phyloP scores from a whole-genome alignment of 2,113 vertebrate species.

The Rhodinocichla rosea region DNA sequence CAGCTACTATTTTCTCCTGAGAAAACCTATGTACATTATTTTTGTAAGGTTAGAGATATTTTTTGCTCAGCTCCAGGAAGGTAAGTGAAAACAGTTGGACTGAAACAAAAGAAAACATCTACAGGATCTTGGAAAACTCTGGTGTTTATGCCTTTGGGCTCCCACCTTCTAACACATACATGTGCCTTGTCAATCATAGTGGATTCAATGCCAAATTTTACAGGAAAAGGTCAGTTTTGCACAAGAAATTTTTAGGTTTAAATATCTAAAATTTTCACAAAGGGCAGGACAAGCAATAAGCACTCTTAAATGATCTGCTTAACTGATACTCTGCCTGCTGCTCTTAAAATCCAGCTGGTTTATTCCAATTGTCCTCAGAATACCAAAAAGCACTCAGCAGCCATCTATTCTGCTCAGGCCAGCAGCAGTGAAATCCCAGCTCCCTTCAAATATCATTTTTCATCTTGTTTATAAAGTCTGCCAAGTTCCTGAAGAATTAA shows the following conservation, averaged over 20 bases:
- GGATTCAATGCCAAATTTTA: neutral
- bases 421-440: neutral
- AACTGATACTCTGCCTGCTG: neutral
- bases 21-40: neutral
- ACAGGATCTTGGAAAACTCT: neutral
- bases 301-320: neutral
- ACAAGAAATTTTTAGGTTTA: neutral
- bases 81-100: constrained; percentile 6
- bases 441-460: constrained; percentile 25
- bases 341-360: neutral
- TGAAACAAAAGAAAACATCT: constrained; percentile 1
- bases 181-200: neutral
- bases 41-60: neutral
- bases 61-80: neutral
- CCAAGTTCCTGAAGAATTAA: neutral
- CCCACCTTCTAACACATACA: neutral
- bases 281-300: neutral
- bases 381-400: neutral
- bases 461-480: neutral
- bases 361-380: neutral
- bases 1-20: neutral
- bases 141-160: neutral
- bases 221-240: neutral
- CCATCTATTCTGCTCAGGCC: neutral
- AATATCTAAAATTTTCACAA: neutral